Conservation (phyloP, 2,797 vertebrate genomes). For the Rachycentron canadum region DNA sequence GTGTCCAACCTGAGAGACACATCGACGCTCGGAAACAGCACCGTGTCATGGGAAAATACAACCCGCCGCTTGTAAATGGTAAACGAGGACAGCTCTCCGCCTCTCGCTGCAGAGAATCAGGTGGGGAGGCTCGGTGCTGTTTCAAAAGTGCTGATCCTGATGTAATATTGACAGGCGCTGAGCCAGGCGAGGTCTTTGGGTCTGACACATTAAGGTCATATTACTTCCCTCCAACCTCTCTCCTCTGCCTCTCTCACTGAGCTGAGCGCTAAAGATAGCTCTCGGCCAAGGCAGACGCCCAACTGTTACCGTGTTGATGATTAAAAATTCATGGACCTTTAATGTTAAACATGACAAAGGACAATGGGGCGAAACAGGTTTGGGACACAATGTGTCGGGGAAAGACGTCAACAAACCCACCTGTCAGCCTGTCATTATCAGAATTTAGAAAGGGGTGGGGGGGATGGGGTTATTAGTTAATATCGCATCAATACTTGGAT, state of each 20-base stretch:
- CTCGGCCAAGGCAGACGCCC: slow-evolving; percentile 47
- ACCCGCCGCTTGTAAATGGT: slow-evolving; percentile 36
- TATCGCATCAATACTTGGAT: not conserved
- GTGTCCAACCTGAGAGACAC: slow-evolving; percentile 24
- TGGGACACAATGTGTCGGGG: slow-evolving; percentile 4
- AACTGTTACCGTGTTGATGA: slow-evolving; percentile 54
- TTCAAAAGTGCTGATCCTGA: slow-evolving; percentile 79
- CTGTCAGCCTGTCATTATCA: not conserved
- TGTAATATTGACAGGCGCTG: slow-evolving; percentile 78
- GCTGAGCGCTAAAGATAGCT: slow-evolving; percentile 76
- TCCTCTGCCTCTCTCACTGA: slow-evolving; percentile 50
- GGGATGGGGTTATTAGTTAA: not conserved
- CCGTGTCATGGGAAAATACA: slow-evolving; percentile 12
- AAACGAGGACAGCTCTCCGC: slow-evolving; percentile 39
- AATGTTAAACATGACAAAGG: slow-evolving; percentile 81
- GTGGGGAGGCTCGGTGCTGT: slow-evolving; percentile 35
- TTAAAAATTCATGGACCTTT: slow-evolving; percentile 82
- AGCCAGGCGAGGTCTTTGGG: slow-evolving; percentile 69
- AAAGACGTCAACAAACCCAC: not conserved
- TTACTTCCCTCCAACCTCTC: slow-evolving; percentile 65
- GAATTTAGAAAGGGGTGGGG: not conserved
- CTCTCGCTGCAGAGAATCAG: slow-evolving; percentile 35
- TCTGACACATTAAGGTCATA: slow-evolving; percentile 86
- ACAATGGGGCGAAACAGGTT: slow-evolving; percentile 46
- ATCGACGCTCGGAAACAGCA: slow-evolving; percentile 28